Conservation (phyloP, 2,113 vertebrate genomes). For the Chrysemys picta region DNA sequence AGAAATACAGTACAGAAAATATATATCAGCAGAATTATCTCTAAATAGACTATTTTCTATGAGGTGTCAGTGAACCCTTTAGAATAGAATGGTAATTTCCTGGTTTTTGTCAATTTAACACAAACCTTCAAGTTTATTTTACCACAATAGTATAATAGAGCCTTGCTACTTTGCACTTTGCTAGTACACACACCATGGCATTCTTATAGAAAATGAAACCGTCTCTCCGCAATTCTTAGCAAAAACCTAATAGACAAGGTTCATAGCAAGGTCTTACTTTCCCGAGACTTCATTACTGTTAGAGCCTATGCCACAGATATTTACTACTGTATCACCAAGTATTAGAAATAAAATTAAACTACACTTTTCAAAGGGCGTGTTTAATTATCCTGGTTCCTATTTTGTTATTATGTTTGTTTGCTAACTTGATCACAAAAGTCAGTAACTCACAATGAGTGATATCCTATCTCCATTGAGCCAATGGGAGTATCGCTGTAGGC, state of each 20-base stretch:
- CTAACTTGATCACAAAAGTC: neutral
- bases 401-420: neutral
- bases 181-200: neutral
- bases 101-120: constrained; percentile 35
- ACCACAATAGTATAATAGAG: neutral
- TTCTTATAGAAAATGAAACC: constrained; percentile 32
- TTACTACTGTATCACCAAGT: neutral
- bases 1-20: constrained; percentile 1
- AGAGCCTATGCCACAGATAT: neutral
- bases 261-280: constrained; percentile 20
- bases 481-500: accelerated
- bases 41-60: constrained; percentile 57
- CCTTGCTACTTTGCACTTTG: constrained; percentile 16
- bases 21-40: constrained; percentile 51
- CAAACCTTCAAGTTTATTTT: constrained; percentile 55
- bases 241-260: constrained; percentile 13
- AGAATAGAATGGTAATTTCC: constrained; percentile 59
- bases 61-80: constrained; percentile 6
- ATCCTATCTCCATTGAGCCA: neutral
- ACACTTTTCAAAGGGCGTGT: neutral
- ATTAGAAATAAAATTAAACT: neutral
- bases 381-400: neutral
- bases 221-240: constrained; percentile 13
- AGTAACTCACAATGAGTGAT: accelerated
- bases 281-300: neutral